Evolutionary conservation across 53 echinoderm and acorn worm species (phyloP).

Genomic region (Patiria pectinifera): DNA sequence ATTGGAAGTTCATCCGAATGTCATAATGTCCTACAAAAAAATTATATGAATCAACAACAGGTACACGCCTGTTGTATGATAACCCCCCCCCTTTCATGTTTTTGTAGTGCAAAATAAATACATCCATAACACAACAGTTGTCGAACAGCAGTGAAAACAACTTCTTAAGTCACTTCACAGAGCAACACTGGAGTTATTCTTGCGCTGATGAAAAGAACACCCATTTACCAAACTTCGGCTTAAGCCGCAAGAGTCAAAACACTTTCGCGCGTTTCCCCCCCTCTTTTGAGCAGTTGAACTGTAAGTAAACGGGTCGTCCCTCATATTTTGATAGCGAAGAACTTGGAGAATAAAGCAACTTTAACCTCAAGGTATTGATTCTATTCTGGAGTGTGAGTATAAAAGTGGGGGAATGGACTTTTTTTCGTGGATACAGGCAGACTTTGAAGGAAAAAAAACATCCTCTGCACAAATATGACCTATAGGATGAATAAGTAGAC

Average conservation of each 20-base stretch:
- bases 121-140: slow-evolving; percentile 15
- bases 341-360: slow-evolving; percentile 7
- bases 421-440: neutral
- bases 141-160: slow-evolving; percentile 24
- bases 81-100: neutral
- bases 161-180: neutral
- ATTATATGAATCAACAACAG: neutral
- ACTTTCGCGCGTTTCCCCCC: slow-evolving; percentile 6
- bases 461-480: slow-evolving; percentile 9
- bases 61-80: neutral
- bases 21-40: neutral
- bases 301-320: slow-evolving; percentile 50
- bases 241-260: slow-evolving; percentile 29
- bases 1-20: neutral
- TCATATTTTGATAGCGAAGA: slow-evolving; percentile 45
- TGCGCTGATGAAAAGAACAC: slow-evolving; percentile 9
- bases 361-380: slow-evolving; percentile 56
- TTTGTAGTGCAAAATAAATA: neutral
- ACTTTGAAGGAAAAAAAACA: neutral
- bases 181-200: neutral
- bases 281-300: slow-evolving; percentile 22
- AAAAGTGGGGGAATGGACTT: neutral
- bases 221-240: slow-evolving; percentile 38
- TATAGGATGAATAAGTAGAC: neutral
- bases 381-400: neutral